Conservation (phyloP, 2,888 invertebrate species). For the Petrophora chlorosata region DNA sequence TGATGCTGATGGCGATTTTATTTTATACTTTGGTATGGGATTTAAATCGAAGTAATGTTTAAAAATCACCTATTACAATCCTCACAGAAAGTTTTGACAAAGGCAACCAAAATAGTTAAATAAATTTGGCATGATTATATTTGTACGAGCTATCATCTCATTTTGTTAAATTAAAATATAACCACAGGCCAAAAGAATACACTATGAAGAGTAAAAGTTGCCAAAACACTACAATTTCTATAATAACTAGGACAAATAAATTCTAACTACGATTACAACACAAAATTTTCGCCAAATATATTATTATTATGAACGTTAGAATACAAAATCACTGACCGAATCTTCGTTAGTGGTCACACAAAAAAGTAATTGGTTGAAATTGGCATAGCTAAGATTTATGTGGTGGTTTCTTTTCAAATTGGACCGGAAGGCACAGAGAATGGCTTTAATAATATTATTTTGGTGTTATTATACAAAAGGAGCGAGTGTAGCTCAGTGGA, state of each 20-base stretch:
- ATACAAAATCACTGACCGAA: conserved; percentile 6
- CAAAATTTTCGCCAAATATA: conserved; percentile 1
- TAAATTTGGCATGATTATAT: no score
- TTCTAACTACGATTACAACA: not conserved
- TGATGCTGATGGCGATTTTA: no score
- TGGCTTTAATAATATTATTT: no score
- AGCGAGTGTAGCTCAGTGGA: no score
- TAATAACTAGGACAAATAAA: not conserved
- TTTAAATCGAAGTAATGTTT: no score
- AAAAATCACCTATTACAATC: no score
- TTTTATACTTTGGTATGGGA: no score
- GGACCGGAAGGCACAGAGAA: conserved; percentile 11
- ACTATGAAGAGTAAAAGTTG: conserved; percentile 9
- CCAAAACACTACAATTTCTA: conserved; percentile 3
- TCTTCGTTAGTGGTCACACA: conserved; percentile 13
- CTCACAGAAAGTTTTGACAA: no score
- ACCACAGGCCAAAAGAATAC: conserved; percentile 8
- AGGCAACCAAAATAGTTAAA: no score
- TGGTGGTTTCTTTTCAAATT: conserved; percentile 19
- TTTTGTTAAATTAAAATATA: conserved; percentile 2
- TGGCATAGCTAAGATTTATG: conserved; percentile 19
- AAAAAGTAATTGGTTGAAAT: conserved; percentile 16
- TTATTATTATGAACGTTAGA: not conserved
- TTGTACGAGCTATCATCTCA: not conserved
- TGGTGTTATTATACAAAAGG: no score